Percentiles rank a stretch among this genome's conserved stretches.
phyloP scores from a whole-genome alignment of 2,113 vertebrate species.

The Saccopteryx leptura region DNA sequence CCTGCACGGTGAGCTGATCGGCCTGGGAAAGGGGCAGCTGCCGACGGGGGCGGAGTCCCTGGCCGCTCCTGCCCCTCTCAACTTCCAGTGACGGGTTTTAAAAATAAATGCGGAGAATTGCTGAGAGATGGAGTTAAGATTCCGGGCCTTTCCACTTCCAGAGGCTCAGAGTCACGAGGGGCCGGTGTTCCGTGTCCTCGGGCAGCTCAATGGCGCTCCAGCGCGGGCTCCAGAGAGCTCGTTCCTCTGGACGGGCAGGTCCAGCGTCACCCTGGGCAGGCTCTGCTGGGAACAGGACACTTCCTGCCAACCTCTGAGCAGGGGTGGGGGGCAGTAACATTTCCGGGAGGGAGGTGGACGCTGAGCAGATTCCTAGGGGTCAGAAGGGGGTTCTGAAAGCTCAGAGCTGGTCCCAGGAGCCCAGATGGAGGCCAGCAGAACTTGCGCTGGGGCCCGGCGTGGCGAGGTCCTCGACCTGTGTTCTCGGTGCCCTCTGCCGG shows the following conservation, averaged over 20 bases:
- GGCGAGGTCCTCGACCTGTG: rapidly evolving
- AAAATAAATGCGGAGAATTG: rapidly evolving
- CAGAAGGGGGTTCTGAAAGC: rapidly evolving
- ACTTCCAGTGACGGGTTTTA: background rate
- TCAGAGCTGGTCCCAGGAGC: rapidly evolving
- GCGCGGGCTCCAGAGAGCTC: background rate
- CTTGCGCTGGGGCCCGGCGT: background rate
- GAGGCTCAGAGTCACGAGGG: background rate
- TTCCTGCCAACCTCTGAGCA: rapidly evolving
- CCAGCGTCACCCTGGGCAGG: rapidly evolving
- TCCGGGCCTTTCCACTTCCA: background rate
- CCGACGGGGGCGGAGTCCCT: rapidly evolving
- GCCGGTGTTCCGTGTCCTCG: background rate
- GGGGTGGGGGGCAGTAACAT: background rate
- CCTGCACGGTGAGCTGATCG: rapidly evolving
- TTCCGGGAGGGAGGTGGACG: background rate
- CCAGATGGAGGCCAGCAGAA: background rate
- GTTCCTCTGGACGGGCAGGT: background rate
- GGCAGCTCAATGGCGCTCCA: background rate
- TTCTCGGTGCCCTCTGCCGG: background rate
- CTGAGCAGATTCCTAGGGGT: too few relatives aligned
- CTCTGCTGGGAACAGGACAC: rapidly evolving
- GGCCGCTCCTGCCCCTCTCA: background rate
- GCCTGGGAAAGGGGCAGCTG: background rate
- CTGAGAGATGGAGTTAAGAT: rapidly evolving